A percentile compares a stretch with the other conserved stretches of the same genome.
Conservation (phyloP, 2,797 vertebrate species). For the Emydoidea blandingii region DNA sequence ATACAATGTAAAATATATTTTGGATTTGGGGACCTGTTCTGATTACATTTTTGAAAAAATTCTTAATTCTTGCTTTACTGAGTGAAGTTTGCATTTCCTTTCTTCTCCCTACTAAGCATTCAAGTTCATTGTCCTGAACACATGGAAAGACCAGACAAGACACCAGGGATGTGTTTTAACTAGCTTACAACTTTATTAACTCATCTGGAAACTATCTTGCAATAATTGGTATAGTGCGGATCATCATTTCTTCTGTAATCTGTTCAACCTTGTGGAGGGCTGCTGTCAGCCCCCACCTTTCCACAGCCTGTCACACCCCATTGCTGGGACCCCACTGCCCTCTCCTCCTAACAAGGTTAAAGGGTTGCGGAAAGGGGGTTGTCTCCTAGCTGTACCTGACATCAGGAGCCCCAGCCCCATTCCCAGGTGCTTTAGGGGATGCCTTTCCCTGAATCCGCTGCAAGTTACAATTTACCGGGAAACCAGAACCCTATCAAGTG, state of each 20-base stretch:
- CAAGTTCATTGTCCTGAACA: background rate
- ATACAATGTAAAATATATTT: no score
- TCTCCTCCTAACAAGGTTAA: background rate
- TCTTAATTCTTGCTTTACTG: no score
- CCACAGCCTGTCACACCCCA: background rate
- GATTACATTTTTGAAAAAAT: no score
- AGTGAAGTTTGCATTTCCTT: no score
- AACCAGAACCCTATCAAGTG: background rate
- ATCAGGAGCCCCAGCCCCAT: background rate
- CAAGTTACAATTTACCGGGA: background rate
- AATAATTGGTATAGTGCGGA: background rate
- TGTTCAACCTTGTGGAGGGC: no score
- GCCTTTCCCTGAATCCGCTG: background rate
- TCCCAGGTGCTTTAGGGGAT: background rate
- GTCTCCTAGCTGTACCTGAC: background rate
- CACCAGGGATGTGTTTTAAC: background rate
- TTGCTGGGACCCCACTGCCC: background rate
- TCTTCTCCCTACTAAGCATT: no score
- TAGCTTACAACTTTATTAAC: background rate
- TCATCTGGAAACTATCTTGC: background rate
- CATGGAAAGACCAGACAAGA: background rate
- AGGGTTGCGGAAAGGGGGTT: background rate
- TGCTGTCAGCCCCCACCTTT: background rate
- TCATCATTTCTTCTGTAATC: background rate
- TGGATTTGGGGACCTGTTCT: no score